Evolutionary conservation across 1,140 invertebrate genomes (phyloP).

Genomic region (Drosophila auraria): DNA sequence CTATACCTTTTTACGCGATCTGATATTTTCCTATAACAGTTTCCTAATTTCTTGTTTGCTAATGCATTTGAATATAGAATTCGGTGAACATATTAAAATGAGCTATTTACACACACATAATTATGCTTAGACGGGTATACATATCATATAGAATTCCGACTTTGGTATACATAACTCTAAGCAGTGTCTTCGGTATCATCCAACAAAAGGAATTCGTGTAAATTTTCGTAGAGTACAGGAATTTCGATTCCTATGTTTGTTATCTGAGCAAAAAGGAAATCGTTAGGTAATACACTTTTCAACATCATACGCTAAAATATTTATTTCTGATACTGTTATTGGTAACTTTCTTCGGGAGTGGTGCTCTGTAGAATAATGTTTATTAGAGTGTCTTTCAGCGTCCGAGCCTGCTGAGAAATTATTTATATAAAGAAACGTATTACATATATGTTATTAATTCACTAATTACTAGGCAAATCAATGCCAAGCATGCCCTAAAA

Average conservation of each 20-base stretch:
- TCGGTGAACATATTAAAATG: conserved; percentile 60
- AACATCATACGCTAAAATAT: conserved; percentile 63
- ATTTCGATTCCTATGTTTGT: conserved; percentile 14
- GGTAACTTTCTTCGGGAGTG: conserved; percentile 40
- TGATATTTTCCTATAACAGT: conserved; percentile 49
- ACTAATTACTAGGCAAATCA: conserved; percentile 66
- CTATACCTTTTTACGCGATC: conserved; percentile 41
- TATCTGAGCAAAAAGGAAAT: conserved; percentile 48
- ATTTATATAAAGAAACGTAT: conserved; percentile 41
- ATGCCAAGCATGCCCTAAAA: conserved; percentile 70
- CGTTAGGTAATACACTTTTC: conserved; percentile 36
- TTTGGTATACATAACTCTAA: conserved; percentile 18
- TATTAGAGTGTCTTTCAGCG: conserved; percentile 47
- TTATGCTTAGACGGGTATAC: conserved; percentile 45
- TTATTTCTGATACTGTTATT: conserved; percentile 57
- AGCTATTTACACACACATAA: conserved; percentile 76
- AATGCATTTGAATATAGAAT: conserved; percentile 60
- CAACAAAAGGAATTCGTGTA: conserved; percentile 33
- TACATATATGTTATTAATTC: conserved; percentile 44
- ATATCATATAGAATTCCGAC: conserved; percentile 31
- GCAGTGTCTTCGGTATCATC: conserved; percentile 3
- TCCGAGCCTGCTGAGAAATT: conserved; percentile 46
- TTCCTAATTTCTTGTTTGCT: conserved; percentile 27
- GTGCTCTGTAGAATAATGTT: conserved; percentile 58
- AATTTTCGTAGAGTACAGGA: conserved; percentile 24